Percentiles rank a stretch among this genome's conserved stretches.
Conservation (phyloP, 1,140 invertebrate genomes). For the Potamilus streckersoni region DNA sequence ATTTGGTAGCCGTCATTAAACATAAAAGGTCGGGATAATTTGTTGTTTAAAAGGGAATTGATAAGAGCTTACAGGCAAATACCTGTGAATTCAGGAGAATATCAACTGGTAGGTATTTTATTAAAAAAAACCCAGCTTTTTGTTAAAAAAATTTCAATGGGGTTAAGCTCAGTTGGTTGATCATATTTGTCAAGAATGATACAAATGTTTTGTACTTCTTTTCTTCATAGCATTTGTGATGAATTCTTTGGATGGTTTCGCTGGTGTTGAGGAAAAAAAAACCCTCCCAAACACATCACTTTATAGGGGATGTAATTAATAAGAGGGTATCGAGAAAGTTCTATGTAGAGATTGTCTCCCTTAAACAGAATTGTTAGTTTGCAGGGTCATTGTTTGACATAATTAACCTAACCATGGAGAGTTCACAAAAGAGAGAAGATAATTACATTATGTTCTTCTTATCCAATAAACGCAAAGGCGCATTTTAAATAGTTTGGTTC, state of each 20-base stretch:
- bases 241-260: conserved; percentile 12
- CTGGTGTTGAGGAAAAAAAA: not conserved
- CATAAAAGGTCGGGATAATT: too few relatives aligned
- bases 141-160: too few relatives aligned
- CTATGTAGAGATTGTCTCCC: not conserved
- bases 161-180: not conserved
- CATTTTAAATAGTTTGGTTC: not conserved
- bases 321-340: not conserved
- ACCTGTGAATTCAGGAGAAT: too few relatives aligned
- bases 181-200: conserved; percentile 20
- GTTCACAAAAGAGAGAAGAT: not conserved
- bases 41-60: too few relatives aligned
- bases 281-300: not conserved
- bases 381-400: not conserved
- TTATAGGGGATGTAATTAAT: not conserved
- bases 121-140: too few relatives aligned
- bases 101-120: too few relatives aligned
- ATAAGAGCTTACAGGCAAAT: too few relatives aligned
- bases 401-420: conserved; percentile 7
- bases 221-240: not conserved
- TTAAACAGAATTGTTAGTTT: not conserved
- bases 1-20: too few relatives aligned
- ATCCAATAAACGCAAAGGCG: conserved; percentile 4
- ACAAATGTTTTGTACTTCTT: not conserved
- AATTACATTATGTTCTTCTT: not conserved